phyloP scores from a whole-genome alignment of 1,140 invertebrate species.

The Drosophila obscura region DNA sequence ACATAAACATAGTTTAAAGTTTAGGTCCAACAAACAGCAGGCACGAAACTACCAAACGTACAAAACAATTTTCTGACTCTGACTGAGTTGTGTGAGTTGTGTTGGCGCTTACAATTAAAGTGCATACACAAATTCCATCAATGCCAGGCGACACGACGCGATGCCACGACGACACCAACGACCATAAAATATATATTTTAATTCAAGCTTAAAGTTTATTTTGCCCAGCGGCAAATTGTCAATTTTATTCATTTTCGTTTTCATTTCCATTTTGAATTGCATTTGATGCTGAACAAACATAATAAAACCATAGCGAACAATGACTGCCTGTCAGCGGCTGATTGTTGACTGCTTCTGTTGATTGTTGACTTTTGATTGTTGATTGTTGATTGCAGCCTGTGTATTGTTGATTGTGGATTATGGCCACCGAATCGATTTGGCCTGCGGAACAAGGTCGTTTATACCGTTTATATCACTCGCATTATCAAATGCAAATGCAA shows the following conservation, averaged over 20 bases:
- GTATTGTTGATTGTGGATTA: background rate
- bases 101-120: constrained; percentile 33
- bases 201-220: constrained; percentile 5
- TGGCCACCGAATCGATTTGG: constrained; percentile 13
- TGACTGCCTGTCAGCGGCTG: constrained; percentile 18
- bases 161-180: constrained; percentile 13
- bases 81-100: constrained; percentile 1
- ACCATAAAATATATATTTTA: constrained; percentile 32
- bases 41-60: constrained; percentile 17
- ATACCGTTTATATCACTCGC: constrained; percentile 18
- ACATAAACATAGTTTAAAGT: constrained; percentile 66
- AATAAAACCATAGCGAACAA: constrained; percentile 23
- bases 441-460: constrained; percentile 47
- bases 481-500: constrained; percentile 42
- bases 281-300: constrained; percentile 12
- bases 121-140: constrained; percentile 60
- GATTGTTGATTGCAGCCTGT: constrained; percentile 1
- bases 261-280: constrained; percentile 5
- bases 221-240: no score
- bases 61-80: constrained; percentile 26
- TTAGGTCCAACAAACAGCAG: constrained; percentile 44
- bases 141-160: constrained; percentile 40
- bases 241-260: background rate
- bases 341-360: constrained; percentile 14
- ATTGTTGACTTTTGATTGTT: background rate